Percentiles rank a stretch among this genome's conserved stretches.
Evolutionary conservation across 2,113 vertebrate species (phyloP).

Genomic region (Phylloscopus whistleri): DNA sequence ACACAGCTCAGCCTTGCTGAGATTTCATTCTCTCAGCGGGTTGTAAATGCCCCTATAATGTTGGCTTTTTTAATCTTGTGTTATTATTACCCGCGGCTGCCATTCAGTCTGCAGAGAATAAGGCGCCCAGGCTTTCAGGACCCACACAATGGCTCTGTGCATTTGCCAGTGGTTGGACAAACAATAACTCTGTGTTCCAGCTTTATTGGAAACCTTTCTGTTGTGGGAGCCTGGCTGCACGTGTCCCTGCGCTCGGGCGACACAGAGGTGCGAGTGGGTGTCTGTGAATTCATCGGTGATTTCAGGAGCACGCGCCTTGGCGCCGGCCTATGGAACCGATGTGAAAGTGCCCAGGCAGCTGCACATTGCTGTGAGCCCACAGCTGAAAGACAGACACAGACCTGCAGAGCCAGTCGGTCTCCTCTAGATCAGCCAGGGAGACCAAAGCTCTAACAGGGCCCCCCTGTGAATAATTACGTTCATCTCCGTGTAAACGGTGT

Average conservation of each 20-base stretch:
- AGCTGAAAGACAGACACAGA: neutral
- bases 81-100: conserved; percentile 69
- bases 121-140: conserved; percentile 54
- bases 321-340: neutral
- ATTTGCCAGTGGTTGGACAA: conserved; percentile 48
- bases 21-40: conserved; percentile 59
- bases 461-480: neutral
- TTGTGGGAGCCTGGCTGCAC: conserved; percentile 31
- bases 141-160: conserved; percentile 56
- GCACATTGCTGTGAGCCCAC: neutral
- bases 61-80: conserved; percentile 68
- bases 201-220: conserved; percentile 63
- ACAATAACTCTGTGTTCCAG: conserved; percentile 66
- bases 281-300: neutral
- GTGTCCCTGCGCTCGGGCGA: neutral
- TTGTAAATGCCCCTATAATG: conserved; percentile 71
- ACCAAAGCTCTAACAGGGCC: neutral
- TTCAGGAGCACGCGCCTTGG: neutral
- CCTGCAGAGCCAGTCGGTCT: neutral
- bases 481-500: neutral
- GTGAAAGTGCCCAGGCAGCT: neutral
- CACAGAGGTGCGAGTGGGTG: neutral
- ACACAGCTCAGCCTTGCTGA: conserved; percentile 52
- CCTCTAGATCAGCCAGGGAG: neutral
- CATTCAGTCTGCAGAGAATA: conserved; percentile 67